Conservation (phyloP, 2,797 vertebrate genomes). For the Sphenodon punctatus region DNA sequence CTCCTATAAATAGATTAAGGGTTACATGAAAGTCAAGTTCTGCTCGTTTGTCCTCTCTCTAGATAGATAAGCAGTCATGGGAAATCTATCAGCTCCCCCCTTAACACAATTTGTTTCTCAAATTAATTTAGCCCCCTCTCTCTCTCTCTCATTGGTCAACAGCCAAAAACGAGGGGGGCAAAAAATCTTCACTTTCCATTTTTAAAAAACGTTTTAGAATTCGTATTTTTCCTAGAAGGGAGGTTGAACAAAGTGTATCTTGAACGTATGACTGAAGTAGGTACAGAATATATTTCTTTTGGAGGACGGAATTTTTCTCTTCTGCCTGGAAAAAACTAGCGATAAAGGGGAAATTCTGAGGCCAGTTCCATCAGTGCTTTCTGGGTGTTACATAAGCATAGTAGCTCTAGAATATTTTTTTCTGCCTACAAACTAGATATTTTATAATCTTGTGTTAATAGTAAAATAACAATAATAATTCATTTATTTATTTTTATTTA, state of each 20-base stretch:
- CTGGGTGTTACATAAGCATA: not conserved
- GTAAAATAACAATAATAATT: too few relatives aligned
- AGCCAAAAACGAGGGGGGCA: not conserved
- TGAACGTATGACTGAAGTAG: not conserved
- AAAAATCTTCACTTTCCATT: not conserved
- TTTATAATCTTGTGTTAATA: not conserved
- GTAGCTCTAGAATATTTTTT: not conserved
- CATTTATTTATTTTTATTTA: too few relatives aligned
- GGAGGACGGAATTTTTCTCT: not conserved
- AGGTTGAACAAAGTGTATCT: not conserved
- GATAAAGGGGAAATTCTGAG: not conserved
- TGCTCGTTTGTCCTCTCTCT: conserved; percentile 61
- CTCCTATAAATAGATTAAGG: conserved; percentile 73
- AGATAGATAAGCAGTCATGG: conserved; percentile 66
- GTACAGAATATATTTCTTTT: not conserved
- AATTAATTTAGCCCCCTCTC: conserved; percentile 58
- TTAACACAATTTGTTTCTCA: conserved; percentile 60
- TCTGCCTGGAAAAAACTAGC: not conserved
- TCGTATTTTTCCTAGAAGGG: not conserved
- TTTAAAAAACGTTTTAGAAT: not conserved
- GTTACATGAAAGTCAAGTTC: conserved; percentile 69
- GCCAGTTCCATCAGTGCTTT: fast-evolving
- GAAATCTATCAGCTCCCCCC: conserved; percentile 60
- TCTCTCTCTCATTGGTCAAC: not conserved
- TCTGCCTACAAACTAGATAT: not conserved